Evolutionary conservation across 1,140 invertebrate genomes (phyloP).

Genomic region (Oryctes rhinoceros): DNA sequence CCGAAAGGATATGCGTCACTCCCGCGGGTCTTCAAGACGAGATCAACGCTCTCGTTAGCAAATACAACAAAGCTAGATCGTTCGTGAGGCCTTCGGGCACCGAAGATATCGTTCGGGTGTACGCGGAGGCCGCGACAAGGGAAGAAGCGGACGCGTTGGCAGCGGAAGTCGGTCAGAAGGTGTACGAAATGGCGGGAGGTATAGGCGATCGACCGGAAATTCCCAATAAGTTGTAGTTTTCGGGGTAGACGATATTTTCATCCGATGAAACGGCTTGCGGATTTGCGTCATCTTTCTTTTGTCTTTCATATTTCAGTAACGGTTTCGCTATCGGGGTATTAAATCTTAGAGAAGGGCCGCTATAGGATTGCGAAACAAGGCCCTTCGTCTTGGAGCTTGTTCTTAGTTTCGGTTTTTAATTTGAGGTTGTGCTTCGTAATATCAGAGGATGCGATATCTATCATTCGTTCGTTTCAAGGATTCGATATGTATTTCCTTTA

Average conservation of each 20-base stretch:
- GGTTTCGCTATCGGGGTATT: too few species aligned
- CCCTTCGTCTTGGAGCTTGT: too few species aligned
- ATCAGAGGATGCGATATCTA: too few species aligned
- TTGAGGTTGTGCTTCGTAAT: too few species aligned
- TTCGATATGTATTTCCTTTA: too few species aligned
- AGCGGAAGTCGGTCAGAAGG: constrained; percentile 76
- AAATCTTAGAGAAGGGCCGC: too few species aligned
- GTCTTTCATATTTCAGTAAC: too few species aligned
- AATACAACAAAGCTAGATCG: constrained; percentile 77
- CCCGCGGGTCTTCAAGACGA: constrained; percentile 84
- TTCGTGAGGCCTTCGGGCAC: constrained; percentile 98
- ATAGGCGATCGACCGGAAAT: constrained; percentile 65
- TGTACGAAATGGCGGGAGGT: constrained; percentile 81
- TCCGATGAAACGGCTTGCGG: not conserved
- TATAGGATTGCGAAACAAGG: too few species aligned
- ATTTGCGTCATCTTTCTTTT: not conserved
- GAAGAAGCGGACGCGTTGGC: constrained; percentile 77
- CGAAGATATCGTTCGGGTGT: constrained; percentile 95
- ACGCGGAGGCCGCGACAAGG: constrained; percentile 90
- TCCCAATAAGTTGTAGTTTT: not conserved
- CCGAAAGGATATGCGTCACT: constrained; percentile 79
- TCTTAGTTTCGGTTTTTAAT: too few species aligned
- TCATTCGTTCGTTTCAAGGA: too few species aligned
- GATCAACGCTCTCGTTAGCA: constrained; percentile 77
- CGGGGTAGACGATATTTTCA: not conserved